Conservation (phyloP, 2,888 invertebrate genomes). For the Noctua janthina region DNA sequence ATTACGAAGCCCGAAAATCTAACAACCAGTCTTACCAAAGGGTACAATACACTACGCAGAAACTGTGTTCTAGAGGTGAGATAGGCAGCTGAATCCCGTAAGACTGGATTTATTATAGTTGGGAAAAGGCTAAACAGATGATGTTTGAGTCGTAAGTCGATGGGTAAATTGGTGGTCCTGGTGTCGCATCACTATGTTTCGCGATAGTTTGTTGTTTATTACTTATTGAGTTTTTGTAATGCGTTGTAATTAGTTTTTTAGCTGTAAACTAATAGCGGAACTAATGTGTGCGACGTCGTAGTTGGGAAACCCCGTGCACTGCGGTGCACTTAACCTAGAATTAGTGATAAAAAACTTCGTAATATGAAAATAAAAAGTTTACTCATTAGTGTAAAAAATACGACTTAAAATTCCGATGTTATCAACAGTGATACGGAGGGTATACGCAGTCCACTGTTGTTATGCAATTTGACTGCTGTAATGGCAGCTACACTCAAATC, state of each 20-base stretch:
- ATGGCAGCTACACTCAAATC: not conserved
- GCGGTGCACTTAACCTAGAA: not conserved
- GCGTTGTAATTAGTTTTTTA: slow-evolving; percentile 24
- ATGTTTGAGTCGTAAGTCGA: slow-evolving; percentile 5
- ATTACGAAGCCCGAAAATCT: too few relatives aligned
- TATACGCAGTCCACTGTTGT: not conserved
- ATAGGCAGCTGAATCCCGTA: not conserved
- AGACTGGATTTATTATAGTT: not conserved
- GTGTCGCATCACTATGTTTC: slow-evolving; percentile 13
- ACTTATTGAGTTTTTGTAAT: slow-evolving; percentile 17
- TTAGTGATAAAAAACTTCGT: slow-evolving; percentile 1
- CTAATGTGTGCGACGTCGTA: not conserved
- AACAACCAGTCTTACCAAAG: too few relatives aligned
- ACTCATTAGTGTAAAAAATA: not conserved
- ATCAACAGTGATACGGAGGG: not conserved
- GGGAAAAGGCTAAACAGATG: not conserved
- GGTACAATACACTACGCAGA: too few relatives aligned
- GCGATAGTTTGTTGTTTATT: not conserved
- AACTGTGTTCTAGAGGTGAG: not conserved
- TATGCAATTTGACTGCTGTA: not conserved
- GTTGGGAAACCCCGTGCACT: slow-evolving; percentile 23
- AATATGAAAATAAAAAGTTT: slow-evolving; percentile 3
- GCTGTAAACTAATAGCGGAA: slow-evolving; percentile 1
- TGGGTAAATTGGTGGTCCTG: not conserved
- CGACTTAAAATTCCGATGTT: not conserved